phyloP scores from a whole-genome alignment of 2,113 vertebrate species.

The Pedionomus torquatus region DNA sequence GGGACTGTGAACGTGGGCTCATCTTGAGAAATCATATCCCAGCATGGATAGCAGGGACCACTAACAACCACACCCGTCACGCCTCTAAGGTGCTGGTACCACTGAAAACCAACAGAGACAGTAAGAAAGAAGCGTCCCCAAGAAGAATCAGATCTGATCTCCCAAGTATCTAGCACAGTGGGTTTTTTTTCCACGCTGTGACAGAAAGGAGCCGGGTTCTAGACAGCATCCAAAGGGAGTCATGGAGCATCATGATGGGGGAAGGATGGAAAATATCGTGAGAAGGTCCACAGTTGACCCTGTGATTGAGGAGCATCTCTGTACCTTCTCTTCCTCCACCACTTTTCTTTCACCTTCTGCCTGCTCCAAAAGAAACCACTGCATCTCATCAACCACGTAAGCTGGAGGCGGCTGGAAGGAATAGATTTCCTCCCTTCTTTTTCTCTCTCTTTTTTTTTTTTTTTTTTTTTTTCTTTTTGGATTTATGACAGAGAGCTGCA shows the following conservation, averaged over 20 bases:
- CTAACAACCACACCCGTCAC: neutral
- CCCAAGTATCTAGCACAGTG: neutral
- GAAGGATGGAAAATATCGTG: neutral
- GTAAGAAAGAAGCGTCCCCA: rapidly evolving
- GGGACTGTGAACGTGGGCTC: no score
- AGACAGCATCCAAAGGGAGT: neutral
- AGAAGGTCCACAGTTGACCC: neutral
- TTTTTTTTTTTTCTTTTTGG: neutral
- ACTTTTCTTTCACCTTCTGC: neutral
- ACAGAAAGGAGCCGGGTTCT: neutral
- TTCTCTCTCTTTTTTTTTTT: neutral
- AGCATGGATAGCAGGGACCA: neutral
- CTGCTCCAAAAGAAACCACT: neutral
- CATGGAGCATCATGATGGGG: rapidly evolving
- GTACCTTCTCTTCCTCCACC: neutral
- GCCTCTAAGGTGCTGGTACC: neutral
- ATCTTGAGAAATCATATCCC: neutral
- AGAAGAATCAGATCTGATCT: neutral
- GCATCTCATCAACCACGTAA: rapidly evolving
- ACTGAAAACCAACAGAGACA: neutral
- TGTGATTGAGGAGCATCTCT: rapidly evolving
- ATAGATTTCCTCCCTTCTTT: slow-evolving; percentile 25
- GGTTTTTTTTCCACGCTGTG: neutral
- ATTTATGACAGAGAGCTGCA: slow-evolving; percentile 58
- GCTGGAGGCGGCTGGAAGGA: neutral